Evolutionary conservation across 2,888 invertebrate genomes (phyloP).

Genomic region (Pyrrhosoma nymphula): DNA sequence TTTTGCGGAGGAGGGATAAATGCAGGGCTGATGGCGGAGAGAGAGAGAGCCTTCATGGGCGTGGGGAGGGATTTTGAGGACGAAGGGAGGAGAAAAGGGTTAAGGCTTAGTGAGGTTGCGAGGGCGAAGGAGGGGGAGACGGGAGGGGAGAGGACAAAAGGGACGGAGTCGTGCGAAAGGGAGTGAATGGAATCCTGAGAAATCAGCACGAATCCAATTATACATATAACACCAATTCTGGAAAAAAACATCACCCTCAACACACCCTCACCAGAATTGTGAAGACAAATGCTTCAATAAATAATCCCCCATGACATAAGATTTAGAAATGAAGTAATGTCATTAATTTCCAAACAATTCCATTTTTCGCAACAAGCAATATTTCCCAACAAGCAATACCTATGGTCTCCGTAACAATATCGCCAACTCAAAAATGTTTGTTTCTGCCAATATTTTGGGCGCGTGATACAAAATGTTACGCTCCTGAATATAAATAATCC

Average conservation of each 20-base stretch:
- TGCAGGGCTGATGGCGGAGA: neutral
- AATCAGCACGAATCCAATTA: neutral
- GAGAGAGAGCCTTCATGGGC: neutral
- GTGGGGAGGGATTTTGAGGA: neutral
- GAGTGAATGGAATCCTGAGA: neutral
- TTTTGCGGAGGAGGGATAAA: neutral
- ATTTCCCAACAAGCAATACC: no score
- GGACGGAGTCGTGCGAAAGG: neutral
- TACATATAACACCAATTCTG: neutral
- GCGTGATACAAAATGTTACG: no score
- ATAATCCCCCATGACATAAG: no score
- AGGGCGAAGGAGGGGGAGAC: neutral
- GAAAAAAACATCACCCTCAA: neutral
- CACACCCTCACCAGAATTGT: no score
- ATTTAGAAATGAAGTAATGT: no score
- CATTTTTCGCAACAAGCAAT: no score
- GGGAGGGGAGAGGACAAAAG: neutral
- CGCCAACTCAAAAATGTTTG: no score
- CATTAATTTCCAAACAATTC: no score
- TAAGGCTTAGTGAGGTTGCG: neutral
- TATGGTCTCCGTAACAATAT: no score
- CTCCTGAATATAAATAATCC: no score
- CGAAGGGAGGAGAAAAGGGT: neutral
- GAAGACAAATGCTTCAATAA: no score
- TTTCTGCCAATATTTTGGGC: no score